Evolutionary conservation across 2,888 invertebrate species (phyloP), one percentile per base, ranked within the genome.

Genomic region (Periphyllus acericola): DNA sequence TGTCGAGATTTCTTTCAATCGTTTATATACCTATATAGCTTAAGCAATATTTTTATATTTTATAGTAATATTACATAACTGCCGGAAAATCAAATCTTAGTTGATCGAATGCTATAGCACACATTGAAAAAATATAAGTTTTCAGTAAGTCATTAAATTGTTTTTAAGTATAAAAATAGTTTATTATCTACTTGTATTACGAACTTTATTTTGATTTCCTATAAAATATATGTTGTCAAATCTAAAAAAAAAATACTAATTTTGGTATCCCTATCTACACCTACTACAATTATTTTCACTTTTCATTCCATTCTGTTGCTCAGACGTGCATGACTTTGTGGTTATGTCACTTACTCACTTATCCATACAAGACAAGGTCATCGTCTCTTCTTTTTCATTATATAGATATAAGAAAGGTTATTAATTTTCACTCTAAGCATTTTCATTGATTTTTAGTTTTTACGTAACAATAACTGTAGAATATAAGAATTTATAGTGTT

Each of bases 351-450:
- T 80, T 60, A 66, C 60, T 81, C 87, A 81, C 60, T 80, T 60
- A 66, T 40, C 76, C 60, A 60, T 86, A 40, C 11, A 76, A 87
- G 72, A 87, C 87, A 87, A 87, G 87, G 87, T 87, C 87, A 74
- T 81, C 55, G 80, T 74, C 29, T 87, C 80, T 87, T 87, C 83
- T 83, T 85, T 86, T 72, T 60, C 46, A 55, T 74, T 80, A 4
- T 81, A 32, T 60, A 36, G 6, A 74, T 8, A 66, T 29, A 76
- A 66, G 40, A 83, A 83, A 75, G 66, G 74, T 81, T 81, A 81
- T 60, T 8, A 80, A 66, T 81, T 86, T 79, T 74, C 55, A 80
- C 60, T 80, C 32, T n/a, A 40, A 40, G 3, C 40, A 46, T 81
- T 79, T 55, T 29, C 14, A 46, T 81, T 80, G 60, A 60, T 40